Conservation (phyloP, 2,888 invertebrate genomes). For the Erebia ligea region DNA sequence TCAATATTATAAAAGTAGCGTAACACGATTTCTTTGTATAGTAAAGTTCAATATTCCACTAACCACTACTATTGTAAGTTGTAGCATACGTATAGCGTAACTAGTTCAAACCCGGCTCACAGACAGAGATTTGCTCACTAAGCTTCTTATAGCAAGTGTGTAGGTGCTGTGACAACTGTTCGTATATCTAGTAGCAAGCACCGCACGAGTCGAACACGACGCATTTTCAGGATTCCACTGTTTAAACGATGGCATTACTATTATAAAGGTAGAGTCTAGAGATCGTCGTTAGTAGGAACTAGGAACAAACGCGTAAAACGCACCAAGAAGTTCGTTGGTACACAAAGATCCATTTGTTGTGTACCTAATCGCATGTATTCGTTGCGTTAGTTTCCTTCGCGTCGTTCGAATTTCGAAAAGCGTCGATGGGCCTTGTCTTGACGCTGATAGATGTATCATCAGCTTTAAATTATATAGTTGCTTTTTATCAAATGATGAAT, state of each 20-base stretch:
- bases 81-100: background rate
- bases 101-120: background rate
- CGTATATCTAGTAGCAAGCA: background rate
- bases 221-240: background rate
- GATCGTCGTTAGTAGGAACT: no score
- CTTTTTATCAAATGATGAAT: background rate
- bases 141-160: constrained; percentile 1
- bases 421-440: background rate
- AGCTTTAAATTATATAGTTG: background rate
- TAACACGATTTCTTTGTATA: background rate
- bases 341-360: no score
- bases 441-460: background rate
- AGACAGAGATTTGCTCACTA: background rate
- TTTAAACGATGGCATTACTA: no score
- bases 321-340: no score
- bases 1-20: background rate
- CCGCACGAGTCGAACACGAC: background rate
- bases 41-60: background rate
- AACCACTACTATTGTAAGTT: background rate
- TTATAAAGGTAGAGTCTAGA: no score
- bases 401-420: no score
- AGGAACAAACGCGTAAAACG: background rate
- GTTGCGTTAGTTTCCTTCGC: no score
- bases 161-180: background rate
- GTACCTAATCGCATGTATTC: no score